Base-by-base conservation (phyloP, 2,888 invertebrate genomes). In the Pseudococcus jackbeardsleyi region DNA sequence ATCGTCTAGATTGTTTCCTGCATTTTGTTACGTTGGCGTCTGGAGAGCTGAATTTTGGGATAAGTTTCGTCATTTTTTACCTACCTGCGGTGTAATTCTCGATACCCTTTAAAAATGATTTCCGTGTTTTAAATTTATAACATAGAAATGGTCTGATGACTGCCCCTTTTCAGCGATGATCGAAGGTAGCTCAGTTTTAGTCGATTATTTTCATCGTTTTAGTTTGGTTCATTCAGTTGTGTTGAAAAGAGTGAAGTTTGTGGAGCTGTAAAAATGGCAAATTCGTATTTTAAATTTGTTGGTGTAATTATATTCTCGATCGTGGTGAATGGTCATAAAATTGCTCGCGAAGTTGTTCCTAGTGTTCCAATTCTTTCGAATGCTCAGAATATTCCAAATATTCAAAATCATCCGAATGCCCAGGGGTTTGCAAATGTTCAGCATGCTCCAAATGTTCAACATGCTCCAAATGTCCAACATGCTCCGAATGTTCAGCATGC, bases 61-160 rank as follows among this genome's bases (percentile, higher is more conserved):
- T 1, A 46, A 46, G 2, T 46, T 46, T 12, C 46, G 12, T 46
- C 46, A 46, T 46, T 12, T 1, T 46, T 11, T 39, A 72, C 15
- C 33, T 19, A 19, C 6, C n/a, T 8, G 33, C 1, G 9, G 1
- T 33, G 26, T 33, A 33, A 33, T 33, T 68, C 12, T 33, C 1
- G 15, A 17, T 72, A 72, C 26, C 26, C 15, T 7, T 46, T n/a
- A 79, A 46, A 79, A 79, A 79, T 79, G 79, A 19, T 79, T 79
- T 42, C 79, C 2, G 19, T 79, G 79, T 79, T 6, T 6, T 33
- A 5, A 19, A 59, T n/a, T 19, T 19, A 59, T 59, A 59, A 59
- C 9, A 9, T 19, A 4, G 0, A 19, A 5, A 59, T 19, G 19
- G 5, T 11, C 7, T n/a, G n/a, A 59, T 59, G 19, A 59, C 4